These are phyloP conservation scores for Paralichthys olivaceus DNA, from an alignment of 2,113 vertebrate genomes.

Conservation along the genomic window DNA sequence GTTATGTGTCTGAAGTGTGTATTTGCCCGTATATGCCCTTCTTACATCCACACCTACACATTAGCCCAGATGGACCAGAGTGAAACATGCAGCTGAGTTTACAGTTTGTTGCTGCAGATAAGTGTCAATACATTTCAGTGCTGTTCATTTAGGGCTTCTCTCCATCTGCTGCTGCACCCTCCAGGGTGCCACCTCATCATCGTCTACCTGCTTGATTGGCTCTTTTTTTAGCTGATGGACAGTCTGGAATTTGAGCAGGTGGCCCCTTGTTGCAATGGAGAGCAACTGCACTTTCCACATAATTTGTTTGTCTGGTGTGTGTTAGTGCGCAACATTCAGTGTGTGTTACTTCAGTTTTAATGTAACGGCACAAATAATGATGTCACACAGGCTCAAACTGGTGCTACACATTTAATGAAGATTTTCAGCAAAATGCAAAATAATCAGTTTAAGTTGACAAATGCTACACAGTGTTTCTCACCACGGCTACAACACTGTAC, in stretches of 20 bases:
- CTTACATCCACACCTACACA: conserved; percentile 2
- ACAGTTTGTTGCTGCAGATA: conserved; percentile 26
- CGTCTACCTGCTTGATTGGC: conserved; percentile 47
- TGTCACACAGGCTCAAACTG: neutral
- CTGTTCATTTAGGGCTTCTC: conserved; percentile 41
- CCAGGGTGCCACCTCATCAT: conserved; percentile 37
- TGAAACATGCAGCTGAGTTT: conserved; percentile 36
- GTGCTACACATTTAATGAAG: too few species aligned
- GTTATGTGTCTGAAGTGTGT: neutral
- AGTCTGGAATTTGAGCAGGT: conserved; percentile 37
- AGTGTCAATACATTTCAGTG: conserved; percentile 30
- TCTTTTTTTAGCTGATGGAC: conserved; percentile 58
- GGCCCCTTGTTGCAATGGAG: conserved; percentile 12
- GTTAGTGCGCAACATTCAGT: neutral
- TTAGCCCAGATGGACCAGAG: conserved; percentile 37
- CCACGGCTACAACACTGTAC: too few species aligned
- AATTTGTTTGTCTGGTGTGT: conserved; percentile 1
- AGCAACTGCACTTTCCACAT: conserved; percentile 13
- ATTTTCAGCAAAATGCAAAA: too few species aligned
- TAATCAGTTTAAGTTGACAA: too few species aligned
- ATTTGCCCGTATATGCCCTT: neutral
- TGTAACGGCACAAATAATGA: neutral
- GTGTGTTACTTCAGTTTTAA: neutral
- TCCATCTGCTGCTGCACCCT: conserved; percentile 55
- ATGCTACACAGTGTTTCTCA: too few species aligned